These are phyloP conservation scores for Troides aeacus DNA, from an alignment of 2,888 invertebrate genomes.

Conservation along the genomic window DNA sequence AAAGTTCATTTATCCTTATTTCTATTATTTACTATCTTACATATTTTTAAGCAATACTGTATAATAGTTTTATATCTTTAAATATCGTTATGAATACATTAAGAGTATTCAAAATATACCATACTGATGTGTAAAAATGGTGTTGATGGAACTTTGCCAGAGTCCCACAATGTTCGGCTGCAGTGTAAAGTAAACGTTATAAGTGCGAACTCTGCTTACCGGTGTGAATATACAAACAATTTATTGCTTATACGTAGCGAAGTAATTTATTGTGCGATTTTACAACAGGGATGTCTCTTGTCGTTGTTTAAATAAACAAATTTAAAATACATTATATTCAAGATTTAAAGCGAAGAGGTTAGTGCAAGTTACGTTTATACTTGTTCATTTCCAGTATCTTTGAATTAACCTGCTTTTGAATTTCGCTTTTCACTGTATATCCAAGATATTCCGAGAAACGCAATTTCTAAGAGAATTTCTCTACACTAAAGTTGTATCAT, in stretches of 20 bases:
- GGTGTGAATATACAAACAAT: not conserved
- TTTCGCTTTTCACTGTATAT: too few species aligned
- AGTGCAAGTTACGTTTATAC: not conserved
- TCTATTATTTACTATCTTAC: too few species aligned
- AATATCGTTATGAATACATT: too few species aligned
- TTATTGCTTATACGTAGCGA: not conserved
- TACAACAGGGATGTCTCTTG: not conserved
- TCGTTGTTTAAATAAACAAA: not conserved
- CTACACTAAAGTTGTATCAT: too few species aligned
- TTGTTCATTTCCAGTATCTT: too few species aligned
- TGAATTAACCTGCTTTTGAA: too few species aligned
- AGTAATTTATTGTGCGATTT: not conserved
- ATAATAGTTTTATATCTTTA: too few species aligned
- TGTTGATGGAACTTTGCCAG: not conserved
- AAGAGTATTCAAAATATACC: not conserved
- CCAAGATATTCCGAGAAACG: too few species aligned
- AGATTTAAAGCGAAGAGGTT: not conserved
- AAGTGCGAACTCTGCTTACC: not conserved
- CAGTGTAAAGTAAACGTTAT: not conserved
- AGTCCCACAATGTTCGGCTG: not conserved
- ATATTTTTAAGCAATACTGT: too few species aligned
- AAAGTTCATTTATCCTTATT: too few species aligned
- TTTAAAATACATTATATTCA: not conserved
- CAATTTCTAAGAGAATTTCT: too few species aligned
- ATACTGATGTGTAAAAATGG: not conserved